Evolutionary conservation across 2,888 invertebrate genomes (phyloP), one percentile per base, ranked within the genome.

Genomic region (Cheilosia impressa): DNA sequence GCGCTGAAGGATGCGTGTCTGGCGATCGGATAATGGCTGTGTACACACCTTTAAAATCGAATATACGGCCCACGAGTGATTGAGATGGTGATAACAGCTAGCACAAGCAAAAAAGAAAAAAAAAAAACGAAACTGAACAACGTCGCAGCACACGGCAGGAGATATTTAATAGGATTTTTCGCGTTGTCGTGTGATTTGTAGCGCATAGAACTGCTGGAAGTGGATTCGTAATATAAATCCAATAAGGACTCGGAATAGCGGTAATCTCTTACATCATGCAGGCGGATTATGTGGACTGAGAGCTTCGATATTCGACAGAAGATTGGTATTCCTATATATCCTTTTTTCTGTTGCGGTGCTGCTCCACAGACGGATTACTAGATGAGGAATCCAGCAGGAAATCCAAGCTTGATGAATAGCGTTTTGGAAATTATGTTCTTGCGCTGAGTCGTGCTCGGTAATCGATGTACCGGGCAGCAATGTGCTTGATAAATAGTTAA

Each of bases 41-140:
- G 76, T 81, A 85, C 81, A 85, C 85, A 85, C 85, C 85, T 81
- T 77, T 57, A 63, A 85, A 81, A 81, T 77, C 77, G 68, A 76
- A 76, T 76, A 71, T 57, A 53, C 57, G 57, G 52, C 45, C 65
- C 13, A 65, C 38, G 63, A 76, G 38, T 81, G 85, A 85, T 85
- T 81, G 76, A 80, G 76, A 81, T 76, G 66, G 66, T 68, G 65
- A 69, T 50, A 63, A 73, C 27, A n/a, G 53, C 27, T 7, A 5
- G n/a, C 10, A 3, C 15, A n/a, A 31, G 5, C 4, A 43, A 15
- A 13, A 43, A 43, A 4, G 3, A 2, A n/a, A 6, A 43, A 4
- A 6, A 15, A 27, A 27, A 4, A 5, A 4, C 4, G 0, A 24
- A 24, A 24, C 27, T 6, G 1, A 27, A 27, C 6, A 6, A 1